Conservation (phyloP, 2,113 vertebrate genomes). For the Chiloscyllium plagiosum region DNA sequence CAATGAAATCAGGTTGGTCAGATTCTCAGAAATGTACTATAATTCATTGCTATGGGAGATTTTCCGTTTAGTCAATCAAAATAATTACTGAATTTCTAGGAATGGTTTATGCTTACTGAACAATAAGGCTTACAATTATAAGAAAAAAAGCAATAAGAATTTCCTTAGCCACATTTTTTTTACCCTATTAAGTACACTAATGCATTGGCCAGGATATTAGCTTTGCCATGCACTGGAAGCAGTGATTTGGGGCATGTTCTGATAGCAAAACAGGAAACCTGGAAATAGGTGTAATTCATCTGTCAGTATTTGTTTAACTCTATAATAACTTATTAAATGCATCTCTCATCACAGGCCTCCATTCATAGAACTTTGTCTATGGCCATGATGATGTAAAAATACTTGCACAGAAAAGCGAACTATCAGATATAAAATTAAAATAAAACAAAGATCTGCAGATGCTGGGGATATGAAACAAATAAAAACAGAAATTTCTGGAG, state of each 20-base stretch:
- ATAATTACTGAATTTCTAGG: constrained; percentile 29
- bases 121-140: neutral
- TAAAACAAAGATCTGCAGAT: too few relatives aligned
- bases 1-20: constrained; percentile 28
- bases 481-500: too few relatives aligned
- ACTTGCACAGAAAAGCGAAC: too few relatives aligned
- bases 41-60: neutral
- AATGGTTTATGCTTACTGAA: neutral
- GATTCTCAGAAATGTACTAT: constrained; percentile 19
- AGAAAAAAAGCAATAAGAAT: neutral
- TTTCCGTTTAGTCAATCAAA: neutral
- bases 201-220: neutral
- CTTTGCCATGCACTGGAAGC: neutral
- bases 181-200: neutral
- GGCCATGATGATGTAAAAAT: too few relatives aligned
- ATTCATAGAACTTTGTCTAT: too few relatives aligned
- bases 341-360: too few relatives aligned
- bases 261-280: neutral
- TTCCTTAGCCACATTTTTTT: neutral
- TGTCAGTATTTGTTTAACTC: neutral
- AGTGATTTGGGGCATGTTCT: too few relatives aligned
- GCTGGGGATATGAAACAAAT: too few relatives aligned
- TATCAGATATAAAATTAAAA: too few relatives aligned
- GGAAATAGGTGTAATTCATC: neutral
- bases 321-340: neutral